Evolutionary conservation across 2,113 vertebrate species (phyloP).

Genomic region (Sylvietta virens): DNA sequence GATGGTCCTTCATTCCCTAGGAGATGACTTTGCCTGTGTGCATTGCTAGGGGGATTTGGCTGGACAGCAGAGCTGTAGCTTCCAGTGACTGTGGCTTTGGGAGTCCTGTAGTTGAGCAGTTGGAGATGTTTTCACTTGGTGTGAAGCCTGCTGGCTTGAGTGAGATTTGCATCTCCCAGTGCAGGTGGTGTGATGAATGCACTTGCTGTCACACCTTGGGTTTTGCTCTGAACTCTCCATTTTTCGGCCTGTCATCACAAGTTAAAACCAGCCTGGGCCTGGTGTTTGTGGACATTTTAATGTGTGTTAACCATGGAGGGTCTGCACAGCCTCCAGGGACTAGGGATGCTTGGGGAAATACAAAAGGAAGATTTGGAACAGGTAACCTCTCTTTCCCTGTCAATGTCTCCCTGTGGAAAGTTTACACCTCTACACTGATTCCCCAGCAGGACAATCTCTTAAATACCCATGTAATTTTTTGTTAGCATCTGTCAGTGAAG

Average conservation of each 20-base stretch:
- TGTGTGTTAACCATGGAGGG: fast-evolving
- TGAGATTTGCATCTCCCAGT: not conserved
- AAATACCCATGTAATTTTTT: not conserved
- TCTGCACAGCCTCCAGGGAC: not conserved
- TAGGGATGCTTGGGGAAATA: not conserved
- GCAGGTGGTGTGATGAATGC: not conserved
- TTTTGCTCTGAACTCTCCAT: not conserved
- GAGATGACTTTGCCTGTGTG: not conserved
- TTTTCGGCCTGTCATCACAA: not conserved
- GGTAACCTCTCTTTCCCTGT: not conserved
- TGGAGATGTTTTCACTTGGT: not conserved
- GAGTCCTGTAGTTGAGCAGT: not conserved
- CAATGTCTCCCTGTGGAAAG: not conserved
- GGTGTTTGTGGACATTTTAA: not conserved
- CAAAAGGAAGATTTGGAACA: not conserved
- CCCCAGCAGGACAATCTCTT: not conserved
- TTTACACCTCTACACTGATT: not conserved
- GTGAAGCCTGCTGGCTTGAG: not conserved
- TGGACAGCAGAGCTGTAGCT: not conserved
- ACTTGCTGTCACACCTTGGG: not conserved
- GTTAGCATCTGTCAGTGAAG: not conserved
- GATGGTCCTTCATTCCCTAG: not conserved
- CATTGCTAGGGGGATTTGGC: not conserved
- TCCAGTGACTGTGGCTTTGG: not conserved
- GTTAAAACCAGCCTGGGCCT: not conserved